Percentiles rank a stretch among this genome's conserved stretches.
Conservation (phyloP, 2,113 vertebrate species). For the Eclectus roratus region DNA sequence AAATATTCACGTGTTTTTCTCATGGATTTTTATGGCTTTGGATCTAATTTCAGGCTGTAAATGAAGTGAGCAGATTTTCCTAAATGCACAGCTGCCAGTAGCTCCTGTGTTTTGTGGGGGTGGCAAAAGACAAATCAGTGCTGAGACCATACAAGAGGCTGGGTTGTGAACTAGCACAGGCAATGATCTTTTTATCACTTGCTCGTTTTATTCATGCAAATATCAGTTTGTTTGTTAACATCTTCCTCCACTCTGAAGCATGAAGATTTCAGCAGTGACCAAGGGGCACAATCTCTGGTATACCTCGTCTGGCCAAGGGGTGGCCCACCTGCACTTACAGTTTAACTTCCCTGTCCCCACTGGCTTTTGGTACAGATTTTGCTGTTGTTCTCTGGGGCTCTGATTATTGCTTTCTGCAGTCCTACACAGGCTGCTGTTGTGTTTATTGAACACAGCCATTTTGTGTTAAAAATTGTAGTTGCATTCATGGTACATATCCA, state of each 20-base stretch:
- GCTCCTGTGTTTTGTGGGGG: not conserved
- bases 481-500: constrained; percentile 3
- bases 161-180: not conserved
- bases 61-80: constrained; percentile 9
- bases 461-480: not conserved
- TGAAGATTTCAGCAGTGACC: not conserved
- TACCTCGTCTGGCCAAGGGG: not conserved
- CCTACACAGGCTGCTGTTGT: not conserved
- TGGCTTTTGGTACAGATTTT: not conserved
- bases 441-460: not conserved
- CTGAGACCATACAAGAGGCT: not conserved
- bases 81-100: not conserved
- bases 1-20: not conserved
- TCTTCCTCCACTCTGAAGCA: not conserved
- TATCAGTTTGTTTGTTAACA: not conserved
- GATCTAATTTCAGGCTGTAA: constrained; percentile 15
- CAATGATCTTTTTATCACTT: not conserved
- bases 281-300: not conserved
- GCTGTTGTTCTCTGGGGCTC: not conserved
- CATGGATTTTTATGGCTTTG: not conserved
- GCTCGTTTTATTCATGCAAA: not conserved
- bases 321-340: not conserved
- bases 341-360: not conserved
- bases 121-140: not conserved
- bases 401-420: not conserved